Conservation (phyloP, 2,113 vertebrate genomes). For the Phasianus colchicus region DNA sequence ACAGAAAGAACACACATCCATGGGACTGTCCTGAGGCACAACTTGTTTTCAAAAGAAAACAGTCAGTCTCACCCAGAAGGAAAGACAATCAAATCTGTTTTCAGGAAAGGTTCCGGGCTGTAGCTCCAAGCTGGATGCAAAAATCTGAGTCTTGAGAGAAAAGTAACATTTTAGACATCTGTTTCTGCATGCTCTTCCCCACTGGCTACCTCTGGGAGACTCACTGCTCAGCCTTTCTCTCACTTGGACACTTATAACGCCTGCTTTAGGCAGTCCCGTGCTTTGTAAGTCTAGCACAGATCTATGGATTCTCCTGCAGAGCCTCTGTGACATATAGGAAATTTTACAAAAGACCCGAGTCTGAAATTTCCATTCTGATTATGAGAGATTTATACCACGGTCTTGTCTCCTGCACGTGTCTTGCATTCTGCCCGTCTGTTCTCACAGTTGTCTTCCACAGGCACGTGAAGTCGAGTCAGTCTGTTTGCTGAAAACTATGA, state of each 20-base stretch:
- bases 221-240: background rate
- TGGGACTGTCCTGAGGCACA: background rate
- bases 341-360: background rate
- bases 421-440: background rate
- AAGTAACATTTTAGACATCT: background rate
- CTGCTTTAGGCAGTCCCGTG: background rate
- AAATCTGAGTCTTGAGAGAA: background rate
- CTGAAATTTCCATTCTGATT: background rate
- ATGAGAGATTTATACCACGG: background rate
- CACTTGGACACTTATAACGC: background rate
- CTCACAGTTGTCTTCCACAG: background rate
- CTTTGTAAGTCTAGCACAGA: background rate
- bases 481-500: constrained; percentile 6
- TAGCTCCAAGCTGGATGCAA: background rate
- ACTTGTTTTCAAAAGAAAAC: background rate
- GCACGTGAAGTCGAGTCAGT: background rate
- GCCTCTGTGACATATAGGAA: background rate
- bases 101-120: background rate
- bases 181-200: background rate
- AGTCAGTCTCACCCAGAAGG: background rate
- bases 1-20: background rate
- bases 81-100: background rate
- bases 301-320: background rate
- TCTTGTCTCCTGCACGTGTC: background rate
- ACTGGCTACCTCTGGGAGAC: background rate